phyloP scores from a whole-genome alignment of 2,888 invertebrate species.

The Xestia xanthographa region DNA sequence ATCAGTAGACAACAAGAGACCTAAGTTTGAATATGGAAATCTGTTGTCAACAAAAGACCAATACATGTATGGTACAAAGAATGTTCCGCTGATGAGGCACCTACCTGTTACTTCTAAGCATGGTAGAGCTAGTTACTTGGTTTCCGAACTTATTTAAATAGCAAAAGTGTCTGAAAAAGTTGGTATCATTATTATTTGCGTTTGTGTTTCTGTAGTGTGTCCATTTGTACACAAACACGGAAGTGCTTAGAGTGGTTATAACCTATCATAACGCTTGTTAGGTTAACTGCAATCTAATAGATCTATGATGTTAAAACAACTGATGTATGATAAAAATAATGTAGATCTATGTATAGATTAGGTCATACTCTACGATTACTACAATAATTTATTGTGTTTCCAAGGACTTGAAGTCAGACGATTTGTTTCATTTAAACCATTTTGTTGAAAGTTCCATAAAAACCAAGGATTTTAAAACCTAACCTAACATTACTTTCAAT shows the following conservation, averaged over 20 bases:
- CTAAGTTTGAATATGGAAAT: not conserved
- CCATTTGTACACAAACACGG: conserved; percentile 32
- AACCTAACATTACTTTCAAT: not conserved
- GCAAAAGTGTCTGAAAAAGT: conserved; percentile 1
- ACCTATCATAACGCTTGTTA: conserved; percentile 15
- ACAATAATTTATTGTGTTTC: not conserved
- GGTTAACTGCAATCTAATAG: conserved; percentile 28
- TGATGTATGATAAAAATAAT: conserved; percentile 50
- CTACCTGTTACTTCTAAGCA: conserved; percentile 3
- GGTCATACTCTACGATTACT: not conserved
- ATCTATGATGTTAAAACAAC: conserved; percentile 33
- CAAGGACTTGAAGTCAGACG: not conserved
- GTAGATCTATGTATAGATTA: conserved; percentile 37
- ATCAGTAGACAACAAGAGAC: not conserved
- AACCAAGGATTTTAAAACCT: not conserved
- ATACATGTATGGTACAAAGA: not conserved
- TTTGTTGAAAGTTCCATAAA: not conserved
- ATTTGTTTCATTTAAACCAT: not conserved
- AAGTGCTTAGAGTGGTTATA: conserved; percentile 32
- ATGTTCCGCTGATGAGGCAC: not conserved
- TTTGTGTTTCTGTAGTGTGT: conserved; percentile 4
- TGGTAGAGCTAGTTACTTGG: not conserved
- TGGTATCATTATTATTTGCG: not conserved
- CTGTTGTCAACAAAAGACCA: not conserved
- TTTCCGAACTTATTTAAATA: not conserved